phyloP scores from a whole-genome alignment of 2,888 invertebrate species.

The Desoria tigrina region DNA sequence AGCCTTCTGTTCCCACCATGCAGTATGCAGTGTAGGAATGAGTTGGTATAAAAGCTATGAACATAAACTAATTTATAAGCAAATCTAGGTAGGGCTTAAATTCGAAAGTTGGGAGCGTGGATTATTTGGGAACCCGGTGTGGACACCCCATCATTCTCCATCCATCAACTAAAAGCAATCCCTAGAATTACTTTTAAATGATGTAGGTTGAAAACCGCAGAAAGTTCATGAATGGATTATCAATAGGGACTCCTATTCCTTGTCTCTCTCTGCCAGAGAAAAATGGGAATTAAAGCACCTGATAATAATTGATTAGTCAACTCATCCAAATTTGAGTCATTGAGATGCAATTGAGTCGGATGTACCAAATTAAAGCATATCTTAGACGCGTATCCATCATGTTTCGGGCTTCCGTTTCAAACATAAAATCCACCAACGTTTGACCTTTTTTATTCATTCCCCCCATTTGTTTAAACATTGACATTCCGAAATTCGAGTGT shows the following conservation, averaged over 20 bases:
- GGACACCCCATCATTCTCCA: constrained; percentile 12
- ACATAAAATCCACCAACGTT: too few species aligned
- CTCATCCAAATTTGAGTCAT: constrained; percentile 4
- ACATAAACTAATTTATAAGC: too few species aligned
- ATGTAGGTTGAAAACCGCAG: constrained; percentile 8
- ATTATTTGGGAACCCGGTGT: constrained; percentile 1
- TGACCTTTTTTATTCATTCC: too few species aligned
- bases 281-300: not conserved
- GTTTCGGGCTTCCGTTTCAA: constrained; percentile 1
- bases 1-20: too few species aligned
- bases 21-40: too few species aligned
- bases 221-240: not conserved
- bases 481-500: too few species aligned
- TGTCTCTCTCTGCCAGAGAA: not conserved
- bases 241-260: not conserved
- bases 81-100: too few species aligned
- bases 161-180: constrained; percentile 16
- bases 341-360: constrained; percentile 9
- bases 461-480: too few species aligned
- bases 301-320: constrained; percentile 11
- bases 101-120: too few species aligned
- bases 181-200: not conserved
- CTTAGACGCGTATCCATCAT: constrained; percentile 7
- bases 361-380: constrained; percentile 28
- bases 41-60: too few species aligned